Percentiles rank a stretch among this genome's conserved stretches.
Evolutionary conservation across 2,113 vertebrate genomes (phyloP).

Genomic region (Tyrannus savana): DNA sequence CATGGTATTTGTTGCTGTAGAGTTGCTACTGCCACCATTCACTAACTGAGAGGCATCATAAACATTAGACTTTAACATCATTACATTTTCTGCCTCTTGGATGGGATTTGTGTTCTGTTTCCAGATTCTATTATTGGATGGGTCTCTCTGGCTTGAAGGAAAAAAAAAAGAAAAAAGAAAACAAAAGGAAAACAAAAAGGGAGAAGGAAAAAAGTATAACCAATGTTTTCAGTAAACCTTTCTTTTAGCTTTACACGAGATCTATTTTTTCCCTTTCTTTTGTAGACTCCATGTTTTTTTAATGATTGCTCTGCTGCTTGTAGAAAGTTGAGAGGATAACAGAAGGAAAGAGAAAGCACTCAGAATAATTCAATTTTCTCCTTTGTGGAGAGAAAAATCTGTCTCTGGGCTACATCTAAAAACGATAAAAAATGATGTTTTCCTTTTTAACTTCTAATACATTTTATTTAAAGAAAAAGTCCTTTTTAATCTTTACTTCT

Average conservation of each 20-base stretch:
- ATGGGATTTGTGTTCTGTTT: slow-evolving; percentile 1
- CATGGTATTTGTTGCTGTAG: not conserved
- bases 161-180: not conserved
- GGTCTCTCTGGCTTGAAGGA: not conserved
- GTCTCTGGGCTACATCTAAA: slow-evolving; percentile 35
- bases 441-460: slow-evolving; percentile 9
- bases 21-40: not conserved
- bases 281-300: slow-evolving; percentile 51
- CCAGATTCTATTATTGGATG: slow-evolving; percentile 11
- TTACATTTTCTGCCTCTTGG: not conserved
- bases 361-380: slow-evolving; percentile 61
- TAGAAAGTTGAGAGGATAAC: slow-evolving; percentile 22
- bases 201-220: not conserved
- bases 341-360: slow-evolving; percentile 2
- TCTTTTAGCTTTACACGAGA: not conserved
- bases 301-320: slow-evolving; percentile 37
- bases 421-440: not conserved
- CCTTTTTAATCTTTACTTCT: not conserved
- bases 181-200: not conserved
- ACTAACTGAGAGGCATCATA: not conserved
- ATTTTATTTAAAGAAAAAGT: slow-evolving; percentile 14
- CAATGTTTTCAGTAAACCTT: slow-evolving; percentile 29
- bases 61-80: not conserved
- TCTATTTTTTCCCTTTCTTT: not conserved
- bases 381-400: slow-evolving; percentile 43